Percentiles rank a stretch among this genome's conserved stretches.
These are phyloP conservation scores for Hemaris fuciformis DNA, from an alignment of 2,888 invertebrate species.

Conservation along the genomic window DNA sequence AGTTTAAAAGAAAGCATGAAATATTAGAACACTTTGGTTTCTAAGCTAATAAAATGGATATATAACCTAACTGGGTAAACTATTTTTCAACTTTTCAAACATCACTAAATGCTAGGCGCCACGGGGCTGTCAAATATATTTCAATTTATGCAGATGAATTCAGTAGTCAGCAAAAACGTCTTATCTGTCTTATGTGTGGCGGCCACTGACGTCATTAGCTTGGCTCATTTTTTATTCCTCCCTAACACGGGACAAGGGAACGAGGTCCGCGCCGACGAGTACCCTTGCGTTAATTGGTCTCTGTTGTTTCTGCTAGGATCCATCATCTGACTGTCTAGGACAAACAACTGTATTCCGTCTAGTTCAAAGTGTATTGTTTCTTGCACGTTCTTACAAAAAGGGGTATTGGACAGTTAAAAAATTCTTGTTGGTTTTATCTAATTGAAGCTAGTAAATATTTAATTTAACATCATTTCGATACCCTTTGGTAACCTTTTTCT, in stretches of 20 bases:
- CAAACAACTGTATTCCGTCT: not conserved
- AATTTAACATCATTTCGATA: no score
- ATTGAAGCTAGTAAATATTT: no score
- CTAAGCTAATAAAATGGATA: not conserved
- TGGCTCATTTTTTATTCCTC: not conserved
- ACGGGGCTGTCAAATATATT: no score
- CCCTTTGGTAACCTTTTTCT: no score
- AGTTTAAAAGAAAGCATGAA: not conserved
- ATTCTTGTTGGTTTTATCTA: no score
- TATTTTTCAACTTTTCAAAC: not conserved
- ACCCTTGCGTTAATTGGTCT: not conserved
- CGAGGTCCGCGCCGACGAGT: not conserved
- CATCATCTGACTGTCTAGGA: not conserved
- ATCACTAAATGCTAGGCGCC: not conserved
- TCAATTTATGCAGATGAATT: no score
- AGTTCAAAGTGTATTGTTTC: not conserved
- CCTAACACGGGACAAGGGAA: not conserved
- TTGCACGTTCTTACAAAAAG: not conserved
- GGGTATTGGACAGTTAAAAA: not conserved
- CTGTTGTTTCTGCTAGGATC: slow-evolving; percentile 1
- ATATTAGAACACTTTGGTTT: not conserved
- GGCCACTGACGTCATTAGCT: not conserved
- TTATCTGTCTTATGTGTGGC: no score
- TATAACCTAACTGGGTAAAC: not conserved
- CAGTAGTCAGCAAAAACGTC: not conserved